phyloP scores from a whole-genome alignment of 2,113 vertebrate genomes.

The Muntiacus muntjak region DNA sequence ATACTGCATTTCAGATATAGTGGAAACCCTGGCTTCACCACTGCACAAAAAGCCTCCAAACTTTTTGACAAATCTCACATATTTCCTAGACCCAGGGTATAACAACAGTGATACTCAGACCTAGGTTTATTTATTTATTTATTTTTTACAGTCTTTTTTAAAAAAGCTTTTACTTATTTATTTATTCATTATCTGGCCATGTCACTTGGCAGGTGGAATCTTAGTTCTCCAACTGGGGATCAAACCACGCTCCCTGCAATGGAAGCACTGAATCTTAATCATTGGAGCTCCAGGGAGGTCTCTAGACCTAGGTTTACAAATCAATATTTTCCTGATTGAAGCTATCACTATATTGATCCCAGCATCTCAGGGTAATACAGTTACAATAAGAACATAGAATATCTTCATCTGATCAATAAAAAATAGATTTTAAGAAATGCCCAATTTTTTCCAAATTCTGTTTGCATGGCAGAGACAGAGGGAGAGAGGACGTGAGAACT shows the following conservation, averaged over 20 bases:
- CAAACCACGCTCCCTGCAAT: accelerated
- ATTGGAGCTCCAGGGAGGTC: background rate
- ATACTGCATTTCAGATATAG: background rate
- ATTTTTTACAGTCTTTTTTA: background rate
- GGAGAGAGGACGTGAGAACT: accelerated
- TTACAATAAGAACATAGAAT: background rate
- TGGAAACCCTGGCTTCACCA: background rate
- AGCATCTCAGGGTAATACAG: background rate
- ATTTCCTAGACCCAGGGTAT: background rate
- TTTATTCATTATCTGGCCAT: background rate
- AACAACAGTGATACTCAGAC: background rate
- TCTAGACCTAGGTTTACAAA: background rate
- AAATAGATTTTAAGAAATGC: background rate
- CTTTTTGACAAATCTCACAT: background rate
- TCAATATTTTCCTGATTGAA: background rate
- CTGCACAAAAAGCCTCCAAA: background rate
- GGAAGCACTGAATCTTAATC: background rate
- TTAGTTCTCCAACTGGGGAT: background rate
- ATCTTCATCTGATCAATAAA: background rate
- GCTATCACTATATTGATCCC: background rate
- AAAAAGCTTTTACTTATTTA: background rate
- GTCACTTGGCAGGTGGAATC: background rate
- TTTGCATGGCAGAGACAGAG: background rate
- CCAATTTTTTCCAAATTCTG: background rate
- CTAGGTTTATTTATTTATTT: background rate